Conservation (phyloP, 2,113 vertebrate species). For the Lophotis ruficrista region DNA sequence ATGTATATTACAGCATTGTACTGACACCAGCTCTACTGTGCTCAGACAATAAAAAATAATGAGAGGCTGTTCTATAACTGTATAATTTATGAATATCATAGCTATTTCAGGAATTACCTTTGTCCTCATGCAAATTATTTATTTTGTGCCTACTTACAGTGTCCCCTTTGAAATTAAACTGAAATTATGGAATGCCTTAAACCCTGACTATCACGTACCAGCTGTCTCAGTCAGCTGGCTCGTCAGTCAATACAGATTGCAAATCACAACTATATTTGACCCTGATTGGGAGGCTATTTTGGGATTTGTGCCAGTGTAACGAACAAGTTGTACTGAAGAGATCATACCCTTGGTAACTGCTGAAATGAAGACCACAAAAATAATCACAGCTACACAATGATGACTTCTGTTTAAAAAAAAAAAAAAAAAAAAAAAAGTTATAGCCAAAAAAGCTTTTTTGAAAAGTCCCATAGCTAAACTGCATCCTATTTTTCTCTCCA, state of each 20-base stretch:
- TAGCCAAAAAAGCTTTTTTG: not conserved
- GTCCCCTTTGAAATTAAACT: constrained; percentile 51
- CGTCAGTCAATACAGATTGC: constrained; percentile 37
- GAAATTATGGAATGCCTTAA: constrained; percentile 51
- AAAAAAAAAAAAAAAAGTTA: not conserved
- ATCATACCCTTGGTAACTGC: not conserved
- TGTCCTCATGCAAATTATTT: constrained; percentile 58
- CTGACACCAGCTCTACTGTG: not conserved
- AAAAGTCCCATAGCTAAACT: not conserved
- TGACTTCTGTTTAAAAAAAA: not conserved
- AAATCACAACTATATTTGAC: constrained; percentile 49
- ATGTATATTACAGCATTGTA: not conserved
- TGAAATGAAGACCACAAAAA: not conserved
- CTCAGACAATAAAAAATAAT: constrained; percentile 9
- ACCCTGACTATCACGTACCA: constrained; percentile 35
- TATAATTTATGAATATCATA: constrained; percentile 6
- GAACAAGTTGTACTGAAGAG: constrained; percentile 30
- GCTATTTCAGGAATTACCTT: constrained; percentile 24
- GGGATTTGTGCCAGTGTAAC: not conserved
- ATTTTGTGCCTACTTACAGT: constrained; percentile 17
- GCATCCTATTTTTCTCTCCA: not conserved
- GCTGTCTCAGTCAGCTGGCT: constrained; percentile 62
- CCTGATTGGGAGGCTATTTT: constrained; percentile 46
- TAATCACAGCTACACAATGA: not conserved
- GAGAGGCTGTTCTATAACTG: not conserved